Percentiles rank a stretch among this genome's conserved stretches.
These are phyloP conservation scores for Harmothoe impar DNA, from an alignment of 2,888 invertebrate species.

Conservation along the genomic window DNA sequence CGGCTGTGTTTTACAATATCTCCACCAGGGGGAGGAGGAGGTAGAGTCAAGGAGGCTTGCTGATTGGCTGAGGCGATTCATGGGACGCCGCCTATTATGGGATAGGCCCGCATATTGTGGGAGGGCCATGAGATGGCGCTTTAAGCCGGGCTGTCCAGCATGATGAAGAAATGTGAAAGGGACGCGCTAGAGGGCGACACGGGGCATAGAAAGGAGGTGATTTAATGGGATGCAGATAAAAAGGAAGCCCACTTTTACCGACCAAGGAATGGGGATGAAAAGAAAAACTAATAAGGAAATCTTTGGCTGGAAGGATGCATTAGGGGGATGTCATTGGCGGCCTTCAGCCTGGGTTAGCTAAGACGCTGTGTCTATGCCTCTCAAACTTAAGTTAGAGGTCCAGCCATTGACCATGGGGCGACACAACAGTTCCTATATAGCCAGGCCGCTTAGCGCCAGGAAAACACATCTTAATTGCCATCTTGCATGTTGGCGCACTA, in stretches of 20 bases:
- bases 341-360: neutral
- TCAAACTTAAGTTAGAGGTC: neutral
- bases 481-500: neutral
- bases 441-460: neutral
- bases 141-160: neutral
- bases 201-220: neutral
- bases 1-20: neutral
- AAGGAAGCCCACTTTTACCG: neutral
- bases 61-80: constrained; percentile 15
- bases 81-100: constrained; percentile 34
- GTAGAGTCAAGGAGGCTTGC: neutral
- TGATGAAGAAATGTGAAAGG: constrained; percentile 39
- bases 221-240: neutral
- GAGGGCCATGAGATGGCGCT: neutral
- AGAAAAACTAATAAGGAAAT: constrained; percentile 8
- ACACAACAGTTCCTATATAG: neutral
- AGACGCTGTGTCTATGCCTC: neutral
- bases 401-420: neutral
- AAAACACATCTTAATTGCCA: constrained; percentile 6
- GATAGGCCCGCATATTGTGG: neutral
- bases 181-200: neutral
- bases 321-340: neutral
- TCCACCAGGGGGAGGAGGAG: neutral
- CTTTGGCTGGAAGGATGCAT: neutral
- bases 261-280: neutral